These are phyloP conservation scores for Phycodurus eques DNA, from an alignment of 2,113 vertebrate species.

Conservation along the genomic window DNA sequence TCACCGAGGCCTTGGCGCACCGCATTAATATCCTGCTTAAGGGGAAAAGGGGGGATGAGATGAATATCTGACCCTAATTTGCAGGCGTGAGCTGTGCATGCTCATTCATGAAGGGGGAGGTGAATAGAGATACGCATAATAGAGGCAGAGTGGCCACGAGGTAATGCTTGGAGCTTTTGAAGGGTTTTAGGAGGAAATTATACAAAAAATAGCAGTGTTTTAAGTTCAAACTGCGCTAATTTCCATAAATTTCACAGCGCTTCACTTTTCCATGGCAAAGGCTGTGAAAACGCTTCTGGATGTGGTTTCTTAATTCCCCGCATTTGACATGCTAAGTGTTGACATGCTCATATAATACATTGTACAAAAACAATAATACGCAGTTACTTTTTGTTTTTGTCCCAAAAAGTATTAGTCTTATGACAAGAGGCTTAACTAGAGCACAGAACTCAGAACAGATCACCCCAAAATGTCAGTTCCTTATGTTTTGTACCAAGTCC, in stretches of 20 bases:
- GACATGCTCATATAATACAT: no score
- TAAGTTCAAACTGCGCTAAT: not conserved
- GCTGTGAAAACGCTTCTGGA: not conserved
- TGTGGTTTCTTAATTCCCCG: not conserved
- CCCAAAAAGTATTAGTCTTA: no score
- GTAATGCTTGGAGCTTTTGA: not conserved
- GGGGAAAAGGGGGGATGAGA: not conserved
- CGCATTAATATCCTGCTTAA: constrained; percentile 22
- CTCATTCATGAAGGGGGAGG: constrained; percentile 40
- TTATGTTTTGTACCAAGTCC: no score
- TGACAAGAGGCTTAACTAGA: no score
- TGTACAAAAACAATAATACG: no score
- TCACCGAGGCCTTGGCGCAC: constrained; percentile 7
- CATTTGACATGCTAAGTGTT: no score
- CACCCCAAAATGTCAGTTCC: no score
- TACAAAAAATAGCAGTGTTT: not conserved
- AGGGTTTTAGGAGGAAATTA: not conserved
- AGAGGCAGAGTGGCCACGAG: not conserved
- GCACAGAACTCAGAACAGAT: no score
- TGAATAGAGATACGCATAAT: constrained; percentile 20
- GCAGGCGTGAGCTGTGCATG: constrained; percentile 19
- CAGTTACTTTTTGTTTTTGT: no score
- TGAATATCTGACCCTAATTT: constrained; percentile 61
- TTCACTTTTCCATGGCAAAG: not conserved
- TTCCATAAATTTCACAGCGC: not conserved